phyloP scores from a whole-genome alignment of 2,888 invertebrate genomes.

The Nomada lathburiana region DNA sequence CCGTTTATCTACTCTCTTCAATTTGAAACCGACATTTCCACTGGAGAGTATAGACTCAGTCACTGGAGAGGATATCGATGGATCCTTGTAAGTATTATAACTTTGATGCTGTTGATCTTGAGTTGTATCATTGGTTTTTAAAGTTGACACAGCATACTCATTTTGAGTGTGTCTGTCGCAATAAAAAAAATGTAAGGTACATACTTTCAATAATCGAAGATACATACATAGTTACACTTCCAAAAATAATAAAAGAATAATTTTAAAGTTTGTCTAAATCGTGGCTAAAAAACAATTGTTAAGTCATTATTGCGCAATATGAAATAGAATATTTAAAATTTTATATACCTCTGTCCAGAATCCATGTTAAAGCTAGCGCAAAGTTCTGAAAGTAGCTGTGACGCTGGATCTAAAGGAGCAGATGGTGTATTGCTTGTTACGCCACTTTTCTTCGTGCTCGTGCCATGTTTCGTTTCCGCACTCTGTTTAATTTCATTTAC shows the following conservation, averaged over 20 bases:
- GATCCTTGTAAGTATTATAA: conserved; percentile 52
- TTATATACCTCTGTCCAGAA: conserved; percentile 81
- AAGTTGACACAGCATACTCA: conserved; percentile 77
- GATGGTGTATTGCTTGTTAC: conserved; percentile 70
- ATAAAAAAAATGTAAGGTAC: conserved; percentile 12
- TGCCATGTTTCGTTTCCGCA: conserved; percentile 88
- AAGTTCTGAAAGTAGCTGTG: conserved; percentile 92
- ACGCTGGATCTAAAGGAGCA: conserved; percentile 89
- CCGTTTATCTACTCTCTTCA: conserved; percentile 91
- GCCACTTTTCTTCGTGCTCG: conserved; percentile 72
- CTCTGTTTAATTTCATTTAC: conserved; percentile 94
- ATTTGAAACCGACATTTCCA: conserved; percentile 83
- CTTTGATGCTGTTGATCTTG: conserved; percentile 50
- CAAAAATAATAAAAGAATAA: background rate
- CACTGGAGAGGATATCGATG: conserved; percentile 73
- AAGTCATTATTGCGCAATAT: background rate
- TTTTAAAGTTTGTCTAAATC: background rate
- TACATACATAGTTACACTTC: background rate
- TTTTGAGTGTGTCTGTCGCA: conserved; percentile 68
- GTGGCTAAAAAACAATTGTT: background rate
- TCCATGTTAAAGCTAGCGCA: conserved; percentile 93
- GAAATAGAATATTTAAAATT: conserved; percentile 11
- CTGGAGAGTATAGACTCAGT: conserved; percentile 71
- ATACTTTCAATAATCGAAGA: too few relatives aligned
- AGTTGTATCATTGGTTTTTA: conserved; percentile 45